These are phyloP conservation scores for Melanerpes aurifrons DNA, from an alignment of 2,113 vertebrate genomes.

Conservation along the genomic window DNA sequence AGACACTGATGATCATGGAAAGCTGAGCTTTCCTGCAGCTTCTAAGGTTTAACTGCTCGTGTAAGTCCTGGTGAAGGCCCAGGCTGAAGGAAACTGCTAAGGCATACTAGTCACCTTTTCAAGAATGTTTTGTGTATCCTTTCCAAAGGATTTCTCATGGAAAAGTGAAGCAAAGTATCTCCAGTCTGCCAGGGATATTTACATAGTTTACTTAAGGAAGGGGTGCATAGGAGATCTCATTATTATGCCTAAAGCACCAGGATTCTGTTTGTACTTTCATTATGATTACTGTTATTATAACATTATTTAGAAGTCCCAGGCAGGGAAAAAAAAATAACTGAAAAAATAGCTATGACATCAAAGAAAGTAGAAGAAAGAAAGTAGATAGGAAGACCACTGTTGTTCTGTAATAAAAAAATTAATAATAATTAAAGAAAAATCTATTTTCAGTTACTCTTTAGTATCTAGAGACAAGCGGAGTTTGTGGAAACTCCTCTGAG, in stretches of 20 bases:
- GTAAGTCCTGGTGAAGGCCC: neutral
- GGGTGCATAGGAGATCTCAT: neutral
- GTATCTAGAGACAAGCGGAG: neutral
- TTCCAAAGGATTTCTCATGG: neutral
- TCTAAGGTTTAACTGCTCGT: neutral
- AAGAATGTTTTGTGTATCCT: neutral
- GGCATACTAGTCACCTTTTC: neutral
- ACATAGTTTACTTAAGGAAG: neutral
- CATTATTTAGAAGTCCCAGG: neutral
- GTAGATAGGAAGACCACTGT: neutral
- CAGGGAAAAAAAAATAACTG: neutral
- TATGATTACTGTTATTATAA: neutral
- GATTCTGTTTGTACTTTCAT: neutral
- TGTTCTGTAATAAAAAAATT: neutral
- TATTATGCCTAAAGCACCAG: neutral
- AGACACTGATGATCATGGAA: neutral
- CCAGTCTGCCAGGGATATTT: neutral
- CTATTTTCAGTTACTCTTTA: neutral
- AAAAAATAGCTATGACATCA: neutral
- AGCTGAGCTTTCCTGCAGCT: neutral
- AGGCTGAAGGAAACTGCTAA: neutral
- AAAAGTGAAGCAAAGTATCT: neutral
- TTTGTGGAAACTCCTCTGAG: neutral
- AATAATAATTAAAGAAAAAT: neutral
- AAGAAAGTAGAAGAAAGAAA: neutral